Percentiles rank a stretch among this genome's conserved stretches.
Conservation (phyloP, 1,140 invertebrate genomes). For the Monomorium pharaonis region DNA sequence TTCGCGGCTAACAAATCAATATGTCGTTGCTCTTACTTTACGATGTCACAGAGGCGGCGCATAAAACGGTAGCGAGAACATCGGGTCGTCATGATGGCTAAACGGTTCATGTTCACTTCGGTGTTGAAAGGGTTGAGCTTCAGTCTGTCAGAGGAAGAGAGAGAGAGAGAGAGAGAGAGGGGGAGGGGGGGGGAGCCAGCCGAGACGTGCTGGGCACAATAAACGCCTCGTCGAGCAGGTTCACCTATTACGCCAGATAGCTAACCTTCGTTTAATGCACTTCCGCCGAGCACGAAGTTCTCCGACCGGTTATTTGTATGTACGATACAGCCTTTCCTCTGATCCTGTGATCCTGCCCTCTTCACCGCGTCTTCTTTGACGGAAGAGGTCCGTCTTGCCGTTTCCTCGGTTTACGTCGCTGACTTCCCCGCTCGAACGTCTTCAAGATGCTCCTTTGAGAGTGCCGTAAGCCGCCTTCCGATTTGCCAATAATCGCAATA, state of each 20-base stretch:
- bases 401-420: conserved; percentile 29
- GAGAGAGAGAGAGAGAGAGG: conserved; percentile 22
- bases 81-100: conserved; percentile 38
- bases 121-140: conserved; percentile 58
- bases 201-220: conserved; percentile 77
- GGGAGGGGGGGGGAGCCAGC: conserved; percentile 13
- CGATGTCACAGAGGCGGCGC: not conserved
- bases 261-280: conserved; percentile 78
- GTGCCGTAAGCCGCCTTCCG: conserved; percentile 26
- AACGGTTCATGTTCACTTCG: conserved; percentile 51
- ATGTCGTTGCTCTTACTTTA: not conserved
- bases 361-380: conserved; percentile 67
- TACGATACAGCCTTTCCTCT: conserved; percentile 67
- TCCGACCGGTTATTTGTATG: conserved; percentile 73
- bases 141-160: not conserved
- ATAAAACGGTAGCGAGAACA: conserved; percentile 36
- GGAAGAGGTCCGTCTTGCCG: conserved; percentile 46
- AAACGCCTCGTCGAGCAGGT: conserved; percentile 73
- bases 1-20: conserved; percentile 3
- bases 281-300: conserved; percentile 66
- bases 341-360: conserved; percentile 64
- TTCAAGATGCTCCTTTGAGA: conserved; percentile 52
- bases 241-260: conserved; percentile 77
- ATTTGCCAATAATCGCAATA: conserved; percentile 37
- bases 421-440: conserved; percentile 39